Base-by-base conservation (phyloP, 2,797 vertebrate species). In the Choloepus didactylus region DNA sequence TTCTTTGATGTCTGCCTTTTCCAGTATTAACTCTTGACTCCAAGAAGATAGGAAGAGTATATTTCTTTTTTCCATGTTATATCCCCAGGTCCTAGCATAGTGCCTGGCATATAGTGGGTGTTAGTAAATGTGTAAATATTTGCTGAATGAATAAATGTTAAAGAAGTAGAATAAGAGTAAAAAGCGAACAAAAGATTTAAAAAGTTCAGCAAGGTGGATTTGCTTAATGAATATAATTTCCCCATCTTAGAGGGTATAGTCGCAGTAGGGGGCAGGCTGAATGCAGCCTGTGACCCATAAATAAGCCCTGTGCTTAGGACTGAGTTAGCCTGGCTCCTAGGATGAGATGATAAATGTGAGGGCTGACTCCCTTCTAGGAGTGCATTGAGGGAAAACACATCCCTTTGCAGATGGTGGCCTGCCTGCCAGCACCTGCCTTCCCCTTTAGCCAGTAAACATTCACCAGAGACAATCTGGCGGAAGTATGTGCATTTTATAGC, bases 61-160 rank as follows among this genome's bases (percentile, higher is more conserved):
- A 38, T 70, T 54, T 87, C 3, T 9, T 0, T 1, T 0, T 1
- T 5, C 7, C 11, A 35, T 5, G 6, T 54, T 66, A 2, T 41
- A 44, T 76, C 9, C 27, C 15, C 38, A 86, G n/a, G 67, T 51
- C 8, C 41, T 41, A 62, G 27, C 9, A 70, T 6, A 62, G 21
- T 49, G n/a, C 12, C 54, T 81, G 15, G 21, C 31, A 19, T 21
- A 62, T 7, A 69, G 4, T 31, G 69, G 12, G 21, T 21, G 6
- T 31, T 49, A 15, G 27, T 59, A 79, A 89, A 77, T 60, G 38
- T 14, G 10, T 87, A 81, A 91, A 66, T 81, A 91, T 87, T 87
- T 91, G 69, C 41, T 60, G 70, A 91, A n/a, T 75, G 51, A 95
- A 81, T 90, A 83, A n/a, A 21, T 84, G 18, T 44, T 56, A 75